These are phyloP conservation scores for Rhinolophus ferrumequinum DNA, from an alignment of 2,113 vertebrate genomes.

Conservation along the genomic window DNA sequence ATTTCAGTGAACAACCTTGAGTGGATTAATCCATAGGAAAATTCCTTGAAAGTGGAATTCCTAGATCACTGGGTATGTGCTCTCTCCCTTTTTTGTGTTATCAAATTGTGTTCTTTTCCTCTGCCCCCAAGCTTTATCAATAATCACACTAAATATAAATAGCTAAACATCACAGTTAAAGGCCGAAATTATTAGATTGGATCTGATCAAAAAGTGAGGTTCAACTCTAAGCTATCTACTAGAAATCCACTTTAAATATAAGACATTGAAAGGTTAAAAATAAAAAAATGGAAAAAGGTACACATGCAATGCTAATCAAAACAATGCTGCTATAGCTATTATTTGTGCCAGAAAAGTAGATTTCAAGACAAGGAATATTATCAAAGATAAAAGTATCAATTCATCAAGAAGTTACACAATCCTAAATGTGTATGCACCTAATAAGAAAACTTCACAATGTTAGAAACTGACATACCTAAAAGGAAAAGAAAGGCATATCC, in stretches of 20 bases:
- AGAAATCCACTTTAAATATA: slow-evolving; percentile 51
- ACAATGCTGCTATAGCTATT: not conserved
- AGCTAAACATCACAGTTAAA: slow-evolving; percentile 34
- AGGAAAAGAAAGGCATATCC: not conserved
- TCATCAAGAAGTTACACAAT: slow-evolving; percentile 20
- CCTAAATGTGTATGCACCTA: not conserved
- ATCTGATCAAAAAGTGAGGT: not conserved
- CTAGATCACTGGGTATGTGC: not conserved
- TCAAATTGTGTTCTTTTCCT: not conserved
- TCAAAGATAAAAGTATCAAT: not conserved
- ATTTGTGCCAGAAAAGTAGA: slow-evolving; percentile 15
- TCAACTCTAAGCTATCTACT: not conserved
- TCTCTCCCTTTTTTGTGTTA: not conserved
- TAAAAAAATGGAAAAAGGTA: not conserved
- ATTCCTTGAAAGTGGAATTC: slow-evolving; percentile 3
- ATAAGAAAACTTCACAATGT: not conserved
- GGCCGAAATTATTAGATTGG: not conserved
- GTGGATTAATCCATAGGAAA: not conserved
- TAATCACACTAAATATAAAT: slow-evolving; percentile 51
- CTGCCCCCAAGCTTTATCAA: not conserved
- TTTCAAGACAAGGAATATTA: not conserved
- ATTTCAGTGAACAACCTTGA: not conserved
- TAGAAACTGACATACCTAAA: not conserved
- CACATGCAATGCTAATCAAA: not conserved
- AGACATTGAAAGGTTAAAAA: not conserved